These are phyloP conservation scores for Felis catus DNA, from an alignment of 2,113 vertebrate species.

Conservation along the genomic window F.catus_Fca126_mat1.0 CM031421.1:6372501-6373000, in stretches of 20 bases:
- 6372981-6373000: background rate
- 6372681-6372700: background rate
- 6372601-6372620: background rate
- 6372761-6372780: background rate
- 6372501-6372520: background rate
- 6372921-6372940: background rate
- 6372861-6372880: background rate
- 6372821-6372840: background rate
- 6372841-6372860: conserved; percentile 3
- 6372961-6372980: background rate
- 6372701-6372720: background rate
- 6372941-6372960: background rate
- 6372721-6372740: background rate
- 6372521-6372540: background rate
- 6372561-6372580: background rate
- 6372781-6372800: background rate
- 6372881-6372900: background rate
- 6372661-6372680: background rate
- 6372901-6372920: background rate
- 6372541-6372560: background rate
- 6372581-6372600: background rate
- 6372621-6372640: background rate
- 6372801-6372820: background rate
- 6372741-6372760: background rate
- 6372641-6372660: background rate